A percentile compares a stretch with the other conserved stretches of the same genome.
These are phyloP conservation scores for Rhingia rostrata DNA, from an alignment of 2,888 invertebrate genomes.

Conservation along the genomic window DNA sequence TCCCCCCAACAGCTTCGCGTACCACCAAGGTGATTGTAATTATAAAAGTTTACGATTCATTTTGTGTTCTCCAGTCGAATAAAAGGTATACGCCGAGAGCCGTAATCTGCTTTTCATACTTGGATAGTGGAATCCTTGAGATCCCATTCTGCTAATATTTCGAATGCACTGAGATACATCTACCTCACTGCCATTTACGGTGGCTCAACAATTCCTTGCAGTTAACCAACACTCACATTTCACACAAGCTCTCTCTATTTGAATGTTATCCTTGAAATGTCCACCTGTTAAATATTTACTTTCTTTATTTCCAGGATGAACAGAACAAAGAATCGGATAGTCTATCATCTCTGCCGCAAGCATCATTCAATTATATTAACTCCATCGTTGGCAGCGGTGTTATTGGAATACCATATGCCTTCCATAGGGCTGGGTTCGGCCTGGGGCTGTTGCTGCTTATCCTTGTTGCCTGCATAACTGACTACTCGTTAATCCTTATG, in stretches of 20 bases:
- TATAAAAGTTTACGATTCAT: slow-evolving; percentile 57
- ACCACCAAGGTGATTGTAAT: slow-evolving; percentile 50
- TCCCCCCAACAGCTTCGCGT: background rate
- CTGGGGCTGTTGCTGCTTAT: slow-evolving; percentile 88
- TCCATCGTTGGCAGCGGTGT: slow-evolving; percentile 94
- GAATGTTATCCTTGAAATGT: background rate
- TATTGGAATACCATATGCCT: slow-evolving; percentile 92
- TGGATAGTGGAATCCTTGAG: slow-evolving; percentile 25
- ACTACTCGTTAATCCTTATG: slow-evolving; percentile 91
- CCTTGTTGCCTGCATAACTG: slow-evolving; percentile 89
- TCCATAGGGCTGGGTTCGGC: slow-evolving; percentile 91
- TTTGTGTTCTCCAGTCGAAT: background rate
- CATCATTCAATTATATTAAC: slow-evolving; percentile 94
- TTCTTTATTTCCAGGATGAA: slow-evolving; percentile 53
- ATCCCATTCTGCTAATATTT: background rate
- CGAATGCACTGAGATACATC: background rate
- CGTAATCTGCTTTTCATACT: background rate
- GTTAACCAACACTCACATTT: too few relatives aligned
- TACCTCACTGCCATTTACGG: background rate
- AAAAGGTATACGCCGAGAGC: background rate
- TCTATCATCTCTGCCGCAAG: slow-evolving; percentile 88
- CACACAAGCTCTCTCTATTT: background rate
- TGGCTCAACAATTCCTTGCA: too few relatives aligned
- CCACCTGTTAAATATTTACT: background rate
- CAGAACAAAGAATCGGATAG: slow-evolving; percentile 82